Evolutionary conservation across 2,797 vertebrate genomes (phyloP).

Genomic region (Spinus olivaceus): DNA sequence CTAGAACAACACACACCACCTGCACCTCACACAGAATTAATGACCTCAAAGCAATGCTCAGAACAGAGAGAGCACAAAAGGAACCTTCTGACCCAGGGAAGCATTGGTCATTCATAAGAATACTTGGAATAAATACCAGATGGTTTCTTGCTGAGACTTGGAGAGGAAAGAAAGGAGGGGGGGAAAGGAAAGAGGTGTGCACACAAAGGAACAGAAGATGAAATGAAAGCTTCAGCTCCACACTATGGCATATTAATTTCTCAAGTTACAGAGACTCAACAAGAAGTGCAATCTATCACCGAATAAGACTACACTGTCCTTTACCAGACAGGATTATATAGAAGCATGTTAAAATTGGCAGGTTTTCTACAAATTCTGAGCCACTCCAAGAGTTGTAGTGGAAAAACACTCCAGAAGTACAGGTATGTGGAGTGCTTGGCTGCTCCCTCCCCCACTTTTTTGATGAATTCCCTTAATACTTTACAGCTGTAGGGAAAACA

Average conservation of each 20-base stretch:
- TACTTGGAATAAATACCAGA: not conserved
- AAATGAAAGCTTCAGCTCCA: not conserved
- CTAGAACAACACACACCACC: not conserved
- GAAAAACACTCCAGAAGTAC: not conserved
- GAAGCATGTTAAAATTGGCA: not conserved
- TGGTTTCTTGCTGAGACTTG: not conserved
- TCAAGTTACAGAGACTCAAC: not conserved
- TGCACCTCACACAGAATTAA: not conserved
- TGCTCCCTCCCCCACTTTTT: not conserved
- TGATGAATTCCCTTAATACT: not conserved
- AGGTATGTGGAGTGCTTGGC: not conserved
- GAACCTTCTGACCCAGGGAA: not conserved
- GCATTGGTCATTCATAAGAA: not conserved
- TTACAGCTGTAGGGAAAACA: not conserved
- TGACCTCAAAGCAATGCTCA: not conserved
- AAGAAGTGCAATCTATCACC: not conserved
- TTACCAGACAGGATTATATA: not conserved
- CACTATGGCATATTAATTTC: not conserved
- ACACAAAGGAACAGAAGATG: not conserved
- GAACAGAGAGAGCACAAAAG: not conserved
- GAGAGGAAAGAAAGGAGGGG: not conserved
- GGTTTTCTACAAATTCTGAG: not conserved
- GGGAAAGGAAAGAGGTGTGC: not conserved
- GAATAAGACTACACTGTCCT: not conserved
- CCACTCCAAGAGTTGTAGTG: not conserved